Evolutionary conservation across 2,888 invertebrate species (phyloP), one percentile per base, ranked within the genome.

Genomic region (Rapana venosa): DNA sequence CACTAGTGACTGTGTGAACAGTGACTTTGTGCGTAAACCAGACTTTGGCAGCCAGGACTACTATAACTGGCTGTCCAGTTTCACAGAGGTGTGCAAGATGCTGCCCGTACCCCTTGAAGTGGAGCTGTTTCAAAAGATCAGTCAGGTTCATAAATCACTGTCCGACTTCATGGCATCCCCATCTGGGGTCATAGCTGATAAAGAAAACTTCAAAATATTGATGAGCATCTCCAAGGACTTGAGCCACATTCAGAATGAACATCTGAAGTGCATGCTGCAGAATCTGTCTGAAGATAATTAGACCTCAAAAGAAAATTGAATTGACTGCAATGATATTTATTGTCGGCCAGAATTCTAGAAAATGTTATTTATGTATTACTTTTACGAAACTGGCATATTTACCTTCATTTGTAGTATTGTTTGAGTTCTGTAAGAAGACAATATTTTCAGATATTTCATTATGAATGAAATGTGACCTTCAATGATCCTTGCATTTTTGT

Each of bases 81-180:
- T 95, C 90, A 95, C 95, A 13, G 95, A 95, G 87, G 91, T 93
- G 22, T 95, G 95, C 92, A 95, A 94, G 91, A 90, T 93, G 4
- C 92, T 95, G 61, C 92, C 94, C 2, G 93, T 95, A 93, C 95
- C 95, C 0, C 90, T 95, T 20, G 94, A 94, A 36, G 93, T 93
- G 61, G 94, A 94, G 26, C 91, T 94, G 56, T 95, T 95, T 90
- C 95, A 95, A 90, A 95, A 95, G 88, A 95, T 95, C 84, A 95
- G 94, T 83, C 95, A 95, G 88, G 95, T 95, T 6, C 95, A 95
- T 83, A 95, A 95, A 90, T 94, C 94, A 26, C 90, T 95, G 74
- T 94, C 95, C 15, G 95, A 95, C 89, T 94, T 95, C n/a, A 94
- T 95, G 94, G 95, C 95, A 15, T 93, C 93, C 30, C 95, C 95